Conservation (phyloP, 1,140 invertebrate species). For the Phymastichus coffea region DNA sequence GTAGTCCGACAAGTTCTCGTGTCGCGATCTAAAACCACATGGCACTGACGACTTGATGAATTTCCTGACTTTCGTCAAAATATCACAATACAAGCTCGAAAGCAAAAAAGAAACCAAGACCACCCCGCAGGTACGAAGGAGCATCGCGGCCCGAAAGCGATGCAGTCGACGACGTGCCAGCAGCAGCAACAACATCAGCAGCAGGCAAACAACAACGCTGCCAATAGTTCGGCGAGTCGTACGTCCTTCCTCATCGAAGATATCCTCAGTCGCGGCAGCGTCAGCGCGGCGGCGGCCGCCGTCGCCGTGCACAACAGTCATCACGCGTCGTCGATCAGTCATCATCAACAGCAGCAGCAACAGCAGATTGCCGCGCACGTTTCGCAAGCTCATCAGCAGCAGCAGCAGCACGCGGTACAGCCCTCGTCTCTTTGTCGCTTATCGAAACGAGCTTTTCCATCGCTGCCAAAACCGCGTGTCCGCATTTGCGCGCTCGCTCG, state of each 20-base stretch:
- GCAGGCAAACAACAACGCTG: conserved; percentile 36
- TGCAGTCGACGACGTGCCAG: conserved; percentile 52
- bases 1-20: too few relatives aligned
- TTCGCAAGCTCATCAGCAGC: background rate
- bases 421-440: too few relatives aligned
- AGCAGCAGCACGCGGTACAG: conserved; percentile 8
- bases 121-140: too few relatives aligned
- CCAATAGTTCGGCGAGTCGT: conserved; percentile 44
- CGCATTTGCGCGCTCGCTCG: too few relatives aligned
- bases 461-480: too few relatives aligned
- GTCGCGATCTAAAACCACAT: too few relatives aligned
- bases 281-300: conserved; percentile 28
- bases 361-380: too few relatives aligned
- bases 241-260: conserved; percentile 81
- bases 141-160: conserved; percentile 25
- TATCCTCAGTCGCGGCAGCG: conserved; percentile 68
- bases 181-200: conserved; percentile 46
- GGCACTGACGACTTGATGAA: too few relatives aligned
- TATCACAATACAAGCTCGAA: too few relatives aligned
- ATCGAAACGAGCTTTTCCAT: too few relatives aligned
- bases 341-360: background rate
- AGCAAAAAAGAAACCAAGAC: too few relatives aligned
- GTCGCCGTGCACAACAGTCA: background rate
- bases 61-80: too few relatives aligned
- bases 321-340: background rate